Evolutionary conservation across 1,140 invertebrate genomes (phyloP).

Genomic region (Schmidtea mediterranea): DNA sequence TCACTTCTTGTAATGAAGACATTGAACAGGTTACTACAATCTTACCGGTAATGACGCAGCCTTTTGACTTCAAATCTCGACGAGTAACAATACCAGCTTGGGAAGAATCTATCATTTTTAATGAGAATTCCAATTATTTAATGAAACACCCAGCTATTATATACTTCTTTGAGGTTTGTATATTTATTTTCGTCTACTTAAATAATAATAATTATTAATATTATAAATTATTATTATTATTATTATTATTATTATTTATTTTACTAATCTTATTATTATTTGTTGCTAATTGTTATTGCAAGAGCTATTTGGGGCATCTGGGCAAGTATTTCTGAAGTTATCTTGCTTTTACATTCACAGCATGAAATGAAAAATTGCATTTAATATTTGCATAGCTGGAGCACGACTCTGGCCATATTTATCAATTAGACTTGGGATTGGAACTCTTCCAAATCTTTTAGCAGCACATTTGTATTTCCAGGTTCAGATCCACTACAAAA

Average conservation of each 20-base stretch:
- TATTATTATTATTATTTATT: slow-evolving; percentile 3
- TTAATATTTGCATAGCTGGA: too few species aligned
- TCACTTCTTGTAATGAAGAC: slow-evolving; percentile 24
- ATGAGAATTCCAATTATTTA: slow-evolving; percentile 33
- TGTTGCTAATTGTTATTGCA: too few species aligned
- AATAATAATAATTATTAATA: slow-evolving; percentile 13
- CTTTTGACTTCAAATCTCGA: slow-evolving; percentile 23
- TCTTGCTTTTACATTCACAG: too few species aligned
- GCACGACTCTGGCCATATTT: too few species aligned
- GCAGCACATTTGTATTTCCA: too few species aligned
- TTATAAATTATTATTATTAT: slow-evolving; percentile 14
- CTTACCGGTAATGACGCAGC: slow-evolving; percentile 26
- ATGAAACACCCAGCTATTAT: slow-evolving; percentile 28
- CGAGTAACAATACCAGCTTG: slow-evolving; percentile 31
- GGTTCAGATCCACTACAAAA: too few species aligned
- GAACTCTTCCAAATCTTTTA: too few species aligned
- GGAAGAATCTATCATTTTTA: slow-evolving; percentile 38
- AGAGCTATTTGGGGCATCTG: too few species aligned
- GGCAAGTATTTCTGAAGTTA: too few species aligned
- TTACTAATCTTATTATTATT: background rate
- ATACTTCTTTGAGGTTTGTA: slow-evolving; percentile 35
- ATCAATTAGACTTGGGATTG: too few species aligned
- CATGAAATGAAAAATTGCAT: too few species aligned
- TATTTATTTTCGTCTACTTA: slow-evolving; percentile 26
- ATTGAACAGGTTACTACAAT: slow-evolving; percentile 14